A percentile compares a stretch with the other conserved stretches of the same genome.
Evolutionary conservation across 2,113 vertebrate species (phyloP).

Genomic region (Rhea pennata): DNA sequence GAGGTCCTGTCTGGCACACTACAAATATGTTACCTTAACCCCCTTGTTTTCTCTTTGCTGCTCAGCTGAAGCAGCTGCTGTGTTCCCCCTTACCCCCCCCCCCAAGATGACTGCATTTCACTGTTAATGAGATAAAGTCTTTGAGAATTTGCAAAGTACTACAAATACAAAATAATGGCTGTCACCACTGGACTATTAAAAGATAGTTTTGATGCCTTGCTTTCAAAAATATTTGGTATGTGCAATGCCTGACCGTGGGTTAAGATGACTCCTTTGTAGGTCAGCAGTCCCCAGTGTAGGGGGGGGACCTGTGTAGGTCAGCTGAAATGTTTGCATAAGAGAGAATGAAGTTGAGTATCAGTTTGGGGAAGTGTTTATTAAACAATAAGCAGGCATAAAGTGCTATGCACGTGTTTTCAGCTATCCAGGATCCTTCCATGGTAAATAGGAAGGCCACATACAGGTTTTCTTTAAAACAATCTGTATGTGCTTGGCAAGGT

Average conservation of each 20-base stretch:
- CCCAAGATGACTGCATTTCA: background rate
- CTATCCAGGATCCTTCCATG: accelerated
- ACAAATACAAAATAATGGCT: background rate
- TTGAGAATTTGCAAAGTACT: background rate
- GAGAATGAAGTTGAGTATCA: background rate
- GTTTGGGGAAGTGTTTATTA: background rate
- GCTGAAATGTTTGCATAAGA: conserved; percentile 24
- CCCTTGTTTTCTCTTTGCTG: background rate
- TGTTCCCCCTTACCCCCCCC: background rate
- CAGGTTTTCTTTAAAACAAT: background rate
- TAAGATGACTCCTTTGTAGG: background rate
- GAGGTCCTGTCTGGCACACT: background rate
- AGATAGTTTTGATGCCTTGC: background rate
- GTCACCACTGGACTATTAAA: background rate
- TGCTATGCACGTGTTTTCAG: background rate
- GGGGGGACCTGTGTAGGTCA: background rate
- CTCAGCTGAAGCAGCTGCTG: background rate
- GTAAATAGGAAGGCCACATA: background rate
- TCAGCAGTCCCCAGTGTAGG: background rate
- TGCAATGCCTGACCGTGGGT: background rate
- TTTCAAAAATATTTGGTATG: conserved; percentile 17
- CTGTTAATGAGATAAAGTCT: background rate
- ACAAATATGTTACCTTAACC: background rate
- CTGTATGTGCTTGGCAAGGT: background rate
- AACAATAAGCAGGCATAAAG: background rate